Evolutionary conservation across 2,113 vertebrate species (phyloP).

Genomic region (Suricata suricatta): DNA sequence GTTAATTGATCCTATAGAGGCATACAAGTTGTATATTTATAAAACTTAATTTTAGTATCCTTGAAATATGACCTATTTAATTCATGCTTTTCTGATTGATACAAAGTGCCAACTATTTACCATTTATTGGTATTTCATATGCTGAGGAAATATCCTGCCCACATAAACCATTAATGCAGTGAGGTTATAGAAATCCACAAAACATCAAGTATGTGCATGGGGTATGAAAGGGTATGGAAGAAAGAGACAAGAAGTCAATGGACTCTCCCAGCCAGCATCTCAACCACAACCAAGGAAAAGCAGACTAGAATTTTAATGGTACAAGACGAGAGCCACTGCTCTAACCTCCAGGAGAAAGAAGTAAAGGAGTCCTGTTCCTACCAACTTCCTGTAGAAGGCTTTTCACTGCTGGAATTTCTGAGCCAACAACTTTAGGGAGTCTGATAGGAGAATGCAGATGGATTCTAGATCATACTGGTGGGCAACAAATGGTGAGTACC

Average conservation of each 20-base stretch:
- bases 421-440: background rate
- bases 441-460: background rate
- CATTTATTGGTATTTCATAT: background rate
- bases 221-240: background rate
- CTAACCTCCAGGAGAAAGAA: background rate
- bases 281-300: background rate
- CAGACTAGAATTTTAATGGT: background rate
- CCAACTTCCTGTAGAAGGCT: background rate
- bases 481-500: background rate
- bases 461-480: background rate
- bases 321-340: background rate
- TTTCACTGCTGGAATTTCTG: background rate
- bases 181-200: background rate
- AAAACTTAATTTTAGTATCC: background rate
- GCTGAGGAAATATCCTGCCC: background rate
- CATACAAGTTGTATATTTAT: background rate
- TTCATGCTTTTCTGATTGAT: background rate
- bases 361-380: background rate
- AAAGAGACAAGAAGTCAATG: background rate
- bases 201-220: background rate
- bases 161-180: background rate
- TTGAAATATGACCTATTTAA: background rate
- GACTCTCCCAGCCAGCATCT: background rate
- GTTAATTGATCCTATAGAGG: background rate
- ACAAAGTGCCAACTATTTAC: background rate